These are phyloP conservation scores for Dipodomys stephensi DNA, from an alignment of 2,113 vertebrate species.

Conservation along the genomic window DNA sequence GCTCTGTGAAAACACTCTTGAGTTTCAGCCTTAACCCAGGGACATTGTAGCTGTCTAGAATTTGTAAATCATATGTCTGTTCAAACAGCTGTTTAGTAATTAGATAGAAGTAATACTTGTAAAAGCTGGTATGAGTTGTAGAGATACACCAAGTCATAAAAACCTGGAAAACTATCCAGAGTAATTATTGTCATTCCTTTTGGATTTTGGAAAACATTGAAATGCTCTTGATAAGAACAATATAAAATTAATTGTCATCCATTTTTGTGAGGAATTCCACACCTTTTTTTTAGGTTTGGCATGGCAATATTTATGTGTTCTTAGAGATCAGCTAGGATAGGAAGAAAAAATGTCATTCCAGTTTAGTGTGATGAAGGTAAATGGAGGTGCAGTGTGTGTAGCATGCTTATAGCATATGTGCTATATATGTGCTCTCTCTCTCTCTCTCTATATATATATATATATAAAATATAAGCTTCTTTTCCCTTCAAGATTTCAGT, in stretches of 20 bases:
- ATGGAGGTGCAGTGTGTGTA: too few relatives aligned
- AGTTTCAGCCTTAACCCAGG: not conserved
- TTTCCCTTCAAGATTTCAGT: not conserved
- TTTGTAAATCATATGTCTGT: not conserved
- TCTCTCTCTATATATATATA: too few relatives aligned
- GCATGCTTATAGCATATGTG: too few relatives aligned
- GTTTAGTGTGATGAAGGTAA: not conserved
- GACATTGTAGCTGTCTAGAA: not conserved
- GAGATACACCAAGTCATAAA: not conserved
- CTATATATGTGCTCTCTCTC: too few relatives aligned
- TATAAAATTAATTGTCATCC: not conserved
- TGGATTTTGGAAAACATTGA: not conserved
- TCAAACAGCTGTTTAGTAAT: not conserved
- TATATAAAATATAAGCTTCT: rapidly evolving
- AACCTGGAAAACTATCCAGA: not conserved
- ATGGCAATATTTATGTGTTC: not conserved
- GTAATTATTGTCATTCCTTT: not conserved
- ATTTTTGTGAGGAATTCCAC: not conserved
- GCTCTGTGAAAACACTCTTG: not conserved
- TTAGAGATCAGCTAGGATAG: not conserved
- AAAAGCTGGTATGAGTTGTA: not conserved
- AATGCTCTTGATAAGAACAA: not conserved
- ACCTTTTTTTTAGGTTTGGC: not conserved
- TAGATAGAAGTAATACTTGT: not conserved
- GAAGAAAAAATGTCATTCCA: not conserved